Evolutionary conservation across 1,140 invertebrate genomes (phyloP), one percentile per base, ranked within the genome.

Genomic region (Onthophagus taurus): DNA sequence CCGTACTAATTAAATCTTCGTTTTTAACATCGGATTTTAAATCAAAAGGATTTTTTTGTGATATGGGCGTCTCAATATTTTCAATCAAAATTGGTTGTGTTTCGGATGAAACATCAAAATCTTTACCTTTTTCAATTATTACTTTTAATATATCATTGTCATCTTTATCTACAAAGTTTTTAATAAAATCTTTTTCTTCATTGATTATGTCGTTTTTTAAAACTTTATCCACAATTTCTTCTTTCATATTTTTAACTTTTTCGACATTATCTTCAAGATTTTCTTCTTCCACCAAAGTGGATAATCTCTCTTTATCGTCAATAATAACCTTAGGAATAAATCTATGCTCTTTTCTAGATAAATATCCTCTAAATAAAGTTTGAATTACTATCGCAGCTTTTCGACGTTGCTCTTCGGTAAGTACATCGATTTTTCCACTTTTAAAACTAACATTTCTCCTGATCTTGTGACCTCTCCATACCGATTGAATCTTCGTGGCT

Each of bases 361-460:
- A 12, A 8, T 41, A 41, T 26, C 24, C 38, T 29, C 38, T 41
- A 14, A 41, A 41, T 13, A 41, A 29, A 26, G 38, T 24, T 26
- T 41, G 38, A 5, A 41, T 41, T 4, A 41, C 19, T 12, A 29
- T 5, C 12, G 38, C 38, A 16, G 38, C 38, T 41, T 41, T 41
- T n/a, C n/a, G n/a, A n/a, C 12, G 11, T 29, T 11, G 38, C 24
- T 41, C 38, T 26, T 24, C 38, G 9, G 21, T n/a, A 14, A 29
- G 11, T 41, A 14, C 38, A 26, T 29, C 29, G 38, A 13, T 41
- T 14, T n/a, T 7, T 37, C 20, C 35, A 18, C 13, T 23, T 12
- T 18, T 17, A 11, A 18, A 16, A 4, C 14, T 34, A 7, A 37
- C 18, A 23, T n/a, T 7, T 13, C 8, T 29, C 5, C 24, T 41